Evolutionary conservation across 2,888 invertebrate genomes (phyloP).

Genomic region (Lydus trimaculatus): DNA sequence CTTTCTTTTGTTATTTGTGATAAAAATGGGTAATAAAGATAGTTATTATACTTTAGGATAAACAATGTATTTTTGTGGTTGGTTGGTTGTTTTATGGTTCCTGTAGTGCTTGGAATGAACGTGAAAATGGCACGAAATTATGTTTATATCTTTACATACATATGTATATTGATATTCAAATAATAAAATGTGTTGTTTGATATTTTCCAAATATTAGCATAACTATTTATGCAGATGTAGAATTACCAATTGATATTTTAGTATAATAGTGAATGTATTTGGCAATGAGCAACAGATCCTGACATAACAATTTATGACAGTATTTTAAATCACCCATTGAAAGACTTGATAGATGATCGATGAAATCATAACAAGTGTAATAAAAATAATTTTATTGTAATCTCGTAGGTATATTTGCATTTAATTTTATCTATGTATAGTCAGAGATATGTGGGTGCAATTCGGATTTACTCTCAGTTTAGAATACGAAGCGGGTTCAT

Average conservation of each 20-base stretch:
- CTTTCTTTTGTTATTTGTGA: background rate
- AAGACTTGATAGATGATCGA: too few relatives aligned
- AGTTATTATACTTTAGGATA: background rate
- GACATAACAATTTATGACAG: background rate
- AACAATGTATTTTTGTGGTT: background rate
- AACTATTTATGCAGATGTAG: background rate
- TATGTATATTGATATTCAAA: background rate
- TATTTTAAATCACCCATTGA: background rate
- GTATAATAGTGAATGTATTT: background rate
- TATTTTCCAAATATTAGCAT: background rate
- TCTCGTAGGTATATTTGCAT: background rate
- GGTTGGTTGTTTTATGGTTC: background rate
- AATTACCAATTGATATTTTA: background rate
- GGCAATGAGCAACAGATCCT: background rate
- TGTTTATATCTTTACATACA: background rate
- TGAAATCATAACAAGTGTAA: background rate
- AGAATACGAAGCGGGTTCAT: slow-evolving; percentile 26
- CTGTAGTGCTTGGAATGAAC: background rate
- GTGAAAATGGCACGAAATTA: background rate
- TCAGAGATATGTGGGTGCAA: slow-evolving; percentile 7
- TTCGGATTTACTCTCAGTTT: slow-evolving; percentile 9
- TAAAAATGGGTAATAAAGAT: background rate
- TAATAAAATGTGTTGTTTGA: background rate
- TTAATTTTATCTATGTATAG: slow-evolving; percentile 2
- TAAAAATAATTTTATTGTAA: background rate